Evolutionary conservation across 2,113 vertebrate species (phyloP), one percentile per base, ranked within the genome.

Genomic region (Centrocercus urophasianus): DNA sequence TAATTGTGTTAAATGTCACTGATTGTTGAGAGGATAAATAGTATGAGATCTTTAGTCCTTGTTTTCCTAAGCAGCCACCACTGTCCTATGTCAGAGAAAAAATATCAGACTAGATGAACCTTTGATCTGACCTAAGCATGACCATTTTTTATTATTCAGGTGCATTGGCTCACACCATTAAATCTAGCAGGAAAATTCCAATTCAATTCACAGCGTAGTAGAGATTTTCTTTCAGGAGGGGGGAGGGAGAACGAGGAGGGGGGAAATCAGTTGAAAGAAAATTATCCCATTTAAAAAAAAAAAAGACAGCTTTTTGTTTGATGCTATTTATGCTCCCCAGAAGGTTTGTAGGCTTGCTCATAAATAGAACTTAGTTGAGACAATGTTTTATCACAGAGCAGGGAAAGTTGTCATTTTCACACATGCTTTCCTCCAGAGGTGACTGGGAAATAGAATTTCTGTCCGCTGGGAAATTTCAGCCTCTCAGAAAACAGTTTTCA

Each of bases 401-500:
- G 69, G 47, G 25, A 47, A 83, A 78, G 25, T 74, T 94, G 72
- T 86, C 60, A 71, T 90, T 92, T 95, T 74, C 86, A 83, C 79
- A 90, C 40, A 47, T 86, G 65, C 64, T 96, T 90, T 93, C 32
- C 83, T 96, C 56, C 72, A 90, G 56, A 86, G 73, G 28, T 90
- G 34, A 13, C 32, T 91, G 65, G 14, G 10, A 94, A 96, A 83
- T 64, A 81, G 72, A 94, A 90, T 74, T 96, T 90, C 79, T 83
- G 5, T 82, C 88, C 69, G 66, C 22, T 88, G 95, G 90, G 93
- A 96, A 94, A 78, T 93, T 94, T 94, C 22, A 81, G 50, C 60
- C 64, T 86, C 76, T 90, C 72, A 83, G 61, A 86, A 88, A 86
- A 25, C 11, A 92, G 72, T 86, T 94, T 90, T 77, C 64, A 86